Evolutionary conservation across 2,888 invertebrate genomes (phyloP).

Genomic region (Invenusta paracnida): DNA sequence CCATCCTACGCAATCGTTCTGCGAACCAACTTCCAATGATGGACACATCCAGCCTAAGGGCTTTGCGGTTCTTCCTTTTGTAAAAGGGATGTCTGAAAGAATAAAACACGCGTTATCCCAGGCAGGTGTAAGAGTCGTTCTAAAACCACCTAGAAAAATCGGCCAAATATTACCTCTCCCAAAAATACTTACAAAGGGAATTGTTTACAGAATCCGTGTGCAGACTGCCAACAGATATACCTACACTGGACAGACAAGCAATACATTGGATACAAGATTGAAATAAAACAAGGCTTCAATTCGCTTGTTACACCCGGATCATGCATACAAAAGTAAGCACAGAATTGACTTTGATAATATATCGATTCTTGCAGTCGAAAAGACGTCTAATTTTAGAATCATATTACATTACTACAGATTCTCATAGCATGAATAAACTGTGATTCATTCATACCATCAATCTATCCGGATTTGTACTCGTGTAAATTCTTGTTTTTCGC

Average conservation of each 20-base stretch:
- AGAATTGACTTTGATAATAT: not conserved
- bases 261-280: not conserved
- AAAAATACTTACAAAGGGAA: not conserved
- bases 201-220: too few relatives aligned
- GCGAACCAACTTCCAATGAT: not conserved
- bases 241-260: not conserved
- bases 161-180: slow-evolving; percentile 8
- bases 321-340: not conserved
- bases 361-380: not conserved
- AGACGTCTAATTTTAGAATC: not conserved
- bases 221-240: too few relatives aligned
- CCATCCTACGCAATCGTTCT: not conserved
- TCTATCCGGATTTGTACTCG: not conserved
- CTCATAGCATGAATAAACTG: not conserved
- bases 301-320: not conserved
- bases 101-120: not conserved
- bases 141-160: slow-evolving; percentile 2
- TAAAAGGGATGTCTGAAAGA: not conserved
- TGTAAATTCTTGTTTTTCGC: too few relatives aligned
- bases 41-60: slow-evolving; percentile 5
- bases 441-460: not conserved
- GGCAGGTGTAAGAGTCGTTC: slow-evolving; percentile 12
- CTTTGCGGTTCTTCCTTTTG: not conserved
- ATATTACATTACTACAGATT: not conserved
- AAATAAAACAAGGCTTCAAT: not conserved